A percentile compares a stretch with the other conserved stretches of the same genome.
These are phyloP conservation scores for Lasius platythorax DNA, from an alignment of 2,888 invertebrate species.

Conservation along the genomic window DNA sequence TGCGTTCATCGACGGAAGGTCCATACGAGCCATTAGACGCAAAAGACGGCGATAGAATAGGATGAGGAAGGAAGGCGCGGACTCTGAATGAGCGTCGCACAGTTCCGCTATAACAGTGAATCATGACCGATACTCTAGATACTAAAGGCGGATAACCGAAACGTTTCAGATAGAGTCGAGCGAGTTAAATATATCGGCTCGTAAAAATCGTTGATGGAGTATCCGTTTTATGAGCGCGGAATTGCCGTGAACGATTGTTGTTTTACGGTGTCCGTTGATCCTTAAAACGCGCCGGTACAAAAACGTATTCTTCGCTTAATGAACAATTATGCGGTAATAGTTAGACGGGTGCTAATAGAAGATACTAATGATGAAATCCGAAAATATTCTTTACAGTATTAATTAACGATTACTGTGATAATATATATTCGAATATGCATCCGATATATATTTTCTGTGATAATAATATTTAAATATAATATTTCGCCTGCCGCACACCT, in stretches of 20 bases:
- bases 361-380: slow-evolving; percentile 20
- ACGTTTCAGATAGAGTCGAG: slow-evolving; percentile 30
- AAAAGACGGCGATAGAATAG: slow-evolving; percentile 30
- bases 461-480: neutral
- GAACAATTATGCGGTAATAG: slow-evolving; percentile 35
- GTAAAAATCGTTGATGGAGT: slow-evolving; percentile 55
- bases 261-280: slow-evolving; percentile 14
- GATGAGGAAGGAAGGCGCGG: neutral
- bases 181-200: slow-evolving; percentile 53
- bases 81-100: slow-evolving; percentile 28
- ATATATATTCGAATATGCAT: slow-evolving; percentile 4
- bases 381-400: neutral
- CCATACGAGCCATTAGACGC: slow-evolving; percentile 55
- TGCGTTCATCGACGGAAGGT: slow-evolving; percentile 31
- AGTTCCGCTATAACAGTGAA: slow-evolving; percentile 11
- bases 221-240: slow-evolving; percentile 37
- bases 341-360: slow-evolving; percentile 12
- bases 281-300: slow-evolving; percentile 7
- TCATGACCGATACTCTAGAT: slow-evolving; percentile 47
- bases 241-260: slow-evolving; percentile 22
- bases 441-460: neutral
- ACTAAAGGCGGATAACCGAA: slow-evolving; percentile 11
- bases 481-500: neutral
- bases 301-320: slow-evolving; percentile 23
- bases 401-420: neutral